Base-by-base conservation (phyloP, 2,888 invertebrate species). In the Chloromyia formosa region DNA sequence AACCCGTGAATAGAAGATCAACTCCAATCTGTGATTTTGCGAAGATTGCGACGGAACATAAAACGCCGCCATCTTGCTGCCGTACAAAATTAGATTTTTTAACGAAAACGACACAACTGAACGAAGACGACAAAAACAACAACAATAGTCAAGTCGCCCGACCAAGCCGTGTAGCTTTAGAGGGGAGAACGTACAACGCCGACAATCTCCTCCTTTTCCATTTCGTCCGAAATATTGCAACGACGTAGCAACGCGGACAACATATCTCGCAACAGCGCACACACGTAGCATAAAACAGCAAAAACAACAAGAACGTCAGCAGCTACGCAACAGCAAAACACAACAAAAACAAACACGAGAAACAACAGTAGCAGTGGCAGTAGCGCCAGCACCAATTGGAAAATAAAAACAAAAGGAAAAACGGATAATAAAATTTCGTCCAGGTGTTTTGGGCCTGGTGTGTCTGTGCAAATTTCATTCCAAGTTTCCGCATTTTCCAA, bases 51-150 rank as follows among this genome's bases (percentile, higher is more conserved):
- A 54, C 66, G 49, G 45, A 22, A 10, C 18, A 1, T 22, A 12
- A 18, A 5, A 35, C 69, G 69, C 42, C 71, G 71, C 71, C 71
- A 71, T 71, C 71, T 71, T 71, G 71, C 58, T 56, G 56, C 71
- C 40, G 71, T 71, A 71, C 71, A 40, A 71, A 56, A 54, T 27
- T 54, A 54, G 56, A 69, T 56, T 56, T 71, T 27, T 56, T 56
- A 56, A 71, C 71, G 71, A 71, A 27, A 18, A 56, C 56, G 22
- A 68, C 22, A 27, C 42, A 35, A 35, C 20, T 35, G n/a, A 22
- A 66, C 12, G 49, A 22, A 40, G 45, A 45, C 66, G 42, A 45
- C 66, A n/a, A 14, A 4, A 62, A 20, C 1, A 20, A 42, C 45
- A 45, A 45, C 42, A 42, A 2, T 64, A n/a, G n/a, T n/a, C n/a